Conservation (phyloP, 2,797 vertebrate genomes). For the Myotis vivesi region DNA sequence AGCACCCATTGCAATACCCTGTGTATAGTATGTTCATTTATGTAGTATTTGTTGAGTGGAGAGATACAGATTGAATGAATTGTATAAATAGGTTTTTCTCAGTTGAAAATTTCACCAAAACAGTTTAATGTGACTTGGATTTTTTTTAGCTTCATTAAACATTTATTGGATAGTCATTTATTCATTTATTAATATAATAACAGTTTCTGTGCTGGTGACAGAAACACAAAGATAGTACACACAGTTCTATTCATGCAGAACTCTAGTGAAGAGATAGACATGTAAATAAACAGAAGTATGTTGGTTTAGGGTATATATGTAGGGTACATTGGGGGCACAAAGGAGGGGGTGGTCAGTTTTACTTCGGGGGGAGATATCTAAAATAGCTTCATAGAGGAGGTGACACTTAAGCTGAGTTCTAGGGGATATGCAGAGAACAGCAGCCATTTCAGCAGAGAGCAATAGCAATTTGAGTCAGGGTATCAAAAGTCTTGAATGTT, state of each 20-base stretch:
- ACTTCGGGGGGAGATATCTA: background rate
- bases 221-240: constrained; percentile 16
- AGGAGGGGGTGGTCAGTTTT: background rate
- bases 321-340: background rate
- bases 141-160: constrained; percentile 37
- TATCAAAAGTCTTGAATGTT: constrained; percentile 29
- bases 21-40: background rate
- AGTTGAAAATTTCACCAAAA: constrained; percentile 42
- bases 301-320: background rate
- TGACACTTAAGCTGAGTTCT: constrained; percentile 6
- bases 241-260: background rate
- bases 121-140: constrained; percentile 24
- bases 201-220: background rate
- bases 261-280: background rate
- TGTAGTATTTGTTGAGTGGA: constrained; percentile 33
- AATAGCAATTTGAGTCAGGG: background rate
- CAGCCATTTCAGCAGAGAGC: background rate
- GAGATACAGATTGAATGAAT: constrained; percentile 41
- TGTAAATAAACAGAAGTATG: constrained; percentile 29
- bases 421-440: background rate
- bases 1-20: background rate
- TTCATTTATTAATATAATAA: constrained; percentile 20
- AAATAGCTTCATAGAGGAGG: background rate
- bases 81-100: constrained; percentile 28
- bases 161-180: constrained; percentile 23